Conservation (phyloP, 1,140 invertebrate genomes). For the Sitobion miscanthi region DNA sequence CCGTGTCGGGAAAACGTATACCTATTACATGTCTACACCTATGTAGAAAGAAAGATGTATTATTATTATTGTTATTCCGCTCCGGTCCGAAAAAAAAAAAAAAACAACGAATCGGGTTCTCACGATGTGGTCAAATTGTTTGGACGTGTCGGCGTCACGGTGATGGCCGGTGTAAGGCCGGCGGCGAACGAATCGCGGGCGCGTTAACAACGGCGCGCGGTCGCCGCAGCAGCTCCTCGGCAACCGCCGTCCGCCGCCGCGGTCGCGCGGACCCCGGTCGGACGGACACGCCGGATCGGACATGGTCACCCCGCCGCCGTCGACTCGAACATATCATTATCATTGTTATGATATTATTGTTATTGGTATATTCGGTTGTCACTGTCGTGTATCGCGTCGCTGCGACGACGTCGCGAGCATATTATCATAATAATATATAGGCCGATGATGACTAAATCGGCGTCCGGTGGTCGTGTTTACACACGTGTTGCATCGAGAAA, state of each 20-base stretch:
- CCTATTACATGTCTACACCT: neutral
- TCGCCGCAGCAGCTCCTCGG: neutral
- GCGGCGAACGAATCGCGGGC: constrained; percentile 30
- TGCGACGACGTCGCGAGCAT: too few relatives aligned
- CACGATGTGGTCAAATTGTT: constrained; percentile 52
- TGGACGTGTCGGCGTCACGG: constrained; percentile 55
- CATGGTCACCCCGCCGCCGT: constrained; percentile 24
- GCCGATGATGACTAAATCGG: constrained; percentile 43
- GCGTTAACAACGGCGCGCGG: constrained; percentile 9
- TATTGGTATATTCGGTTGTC: too few relatives aligned
- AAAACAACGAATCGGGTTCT: constrained; percentile 48
- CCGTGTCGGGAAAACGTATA: constrained; percentile 34
- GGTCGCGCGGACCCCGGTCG: neutral
- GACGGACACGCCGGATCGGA: constrained; percentile 49
- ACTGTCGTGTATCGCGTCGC: too few relatives aligned
- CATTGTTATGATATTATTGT: too few relatives aligned
- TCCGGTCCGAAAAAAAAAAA: neutral
- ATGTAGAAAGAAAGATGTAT: neutral
- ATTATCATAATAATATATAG: too few relatives aligned
- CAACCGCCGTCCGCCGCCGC: neutral
- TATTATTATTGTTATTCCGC: constrained; percentile 12
- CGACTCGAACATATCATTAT: neutral
- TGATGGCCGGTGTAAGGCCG: neutral
- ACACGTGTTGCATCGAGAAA: neutral
- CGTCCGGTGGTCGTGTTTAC: neutral